phyloP scores from a whole-genome alignment of 2,797 vertebrate genomes.

The Phataginus tricuspis region DNA sequence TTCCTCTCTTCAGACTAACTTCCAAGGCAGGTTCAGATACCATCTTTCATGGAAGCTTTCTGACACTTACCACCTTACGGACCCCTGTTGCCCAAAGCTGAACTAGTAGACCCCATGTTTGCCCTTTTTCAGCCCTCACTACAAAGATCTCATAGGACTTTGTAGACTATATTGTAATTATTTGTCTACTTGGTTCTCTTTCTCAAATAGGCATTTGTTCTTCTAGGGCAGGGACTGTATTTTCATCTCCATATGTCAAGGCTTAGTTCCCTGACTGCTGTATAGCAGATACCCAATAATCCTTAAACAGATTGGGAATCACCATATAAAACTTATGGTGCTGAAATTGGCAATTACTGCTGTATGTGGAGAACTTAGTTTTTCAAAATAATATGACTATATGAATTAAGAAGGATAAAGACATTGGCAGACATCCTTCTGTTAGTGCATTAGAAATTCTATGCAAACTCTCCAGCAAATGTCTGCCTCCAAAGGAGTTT shows the following conservation, averaged over 20 bases:
- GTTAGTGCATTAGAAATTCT: neutral
- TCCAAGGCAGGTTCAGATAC: neutral
- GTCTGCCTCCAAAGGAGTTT: neutral
- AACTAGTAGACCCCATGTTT: neutral
- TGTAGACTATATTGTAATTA: neutral
- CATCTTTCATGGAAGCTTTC: neutral
- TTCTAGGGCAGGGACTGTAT: neutral
- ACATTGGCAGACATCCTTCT: neutral
- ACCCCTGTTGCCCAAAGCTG: neutral
- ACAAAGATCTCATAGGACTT: neutral
- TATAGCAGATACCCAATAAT: neutral
- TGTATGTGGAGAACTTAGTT: slow-evolving; percentile 3
- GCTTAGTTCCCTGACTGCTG: neutral
- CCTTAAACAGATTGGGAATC: neutral
- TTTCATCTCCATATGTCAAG: neutral
- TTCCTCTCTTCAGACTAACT: neutral
- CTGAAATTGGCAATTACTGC: neutral
- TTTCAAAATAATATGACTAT: neutral
- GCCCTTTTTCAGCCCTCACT: neutral
- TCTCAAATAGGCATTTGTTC: neutral
- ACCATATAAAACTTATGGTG: neutral
- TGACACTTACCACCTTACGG: neutral
- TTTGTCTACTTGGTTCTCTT: neutral
- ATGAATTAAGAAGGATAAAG: slow-evolving; percentile 36
- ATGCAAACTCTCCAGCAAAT: neutral